These are phyloP conservation scores for Caligus rogercresseyi DNA, from an alignment of 1,140 invertebrate genomes.

Conservation along the genomic window DNA sequence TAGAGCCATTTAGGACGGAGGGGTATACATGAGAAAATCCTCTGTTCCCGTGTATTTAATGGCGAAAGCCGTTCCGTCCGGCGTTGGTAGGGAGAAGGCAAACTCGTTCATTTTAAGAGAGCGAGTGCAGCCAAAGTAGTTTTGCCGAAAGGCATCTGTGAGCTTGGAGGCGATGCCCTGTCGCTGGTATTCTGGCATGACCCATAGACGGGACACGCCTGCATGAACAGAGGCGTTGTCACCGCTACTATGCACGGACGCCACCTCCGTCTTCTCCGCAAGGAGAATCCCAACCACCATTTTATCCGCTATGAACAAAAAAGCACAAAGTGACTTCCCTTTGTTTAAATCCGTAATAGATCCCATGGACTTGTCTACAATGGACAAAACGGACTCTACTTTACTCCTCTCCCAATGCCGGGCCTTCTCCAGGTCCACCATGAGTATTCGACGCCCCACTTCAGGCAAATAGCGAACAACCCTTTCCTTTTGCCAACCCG, in stretches of 20 bases:
- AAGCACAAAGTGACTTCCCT: not conserved
- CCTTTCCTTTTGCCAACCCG: not conserved
- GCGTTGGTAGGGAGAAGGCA: not conserved
- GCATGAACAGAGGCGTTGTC: not conserved
- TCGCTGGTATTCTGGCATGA: not conserved
- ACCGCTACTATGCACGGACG: not conserved
- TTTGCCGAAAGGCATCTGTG: not conserved
- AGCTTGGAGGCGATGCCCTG: not conserved
- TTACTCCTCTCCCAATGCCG: not conserved
- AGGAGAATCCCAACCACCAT: not conserved
- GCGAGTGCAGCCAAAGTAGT: not conserved
- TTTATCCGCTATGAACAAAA: not conserved
- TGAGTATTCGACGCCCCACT: not conserved
- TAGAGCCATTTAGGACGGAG: not conserved
- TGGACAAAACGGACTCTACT: not conserved
- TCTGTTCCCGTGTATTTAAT: not conserved
- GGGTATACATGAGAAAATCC: not conserved
- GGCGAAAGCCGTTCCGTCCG: not conserved
- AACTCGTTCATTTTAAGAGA: not conserved
- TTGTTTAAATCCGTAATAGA: not conserved
- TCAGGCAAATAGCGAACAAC: not conserved
- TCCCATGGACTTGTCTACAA: not conserved
- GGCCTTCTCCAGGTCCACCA: not conserved
- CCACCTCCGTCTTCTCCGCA: not conserved
- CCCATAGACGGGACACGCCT: not conserved